phyloP scores from a whole-genome alignment of 2,113 vertebrate species.

The Phylloscopus whistleri region DNA sequence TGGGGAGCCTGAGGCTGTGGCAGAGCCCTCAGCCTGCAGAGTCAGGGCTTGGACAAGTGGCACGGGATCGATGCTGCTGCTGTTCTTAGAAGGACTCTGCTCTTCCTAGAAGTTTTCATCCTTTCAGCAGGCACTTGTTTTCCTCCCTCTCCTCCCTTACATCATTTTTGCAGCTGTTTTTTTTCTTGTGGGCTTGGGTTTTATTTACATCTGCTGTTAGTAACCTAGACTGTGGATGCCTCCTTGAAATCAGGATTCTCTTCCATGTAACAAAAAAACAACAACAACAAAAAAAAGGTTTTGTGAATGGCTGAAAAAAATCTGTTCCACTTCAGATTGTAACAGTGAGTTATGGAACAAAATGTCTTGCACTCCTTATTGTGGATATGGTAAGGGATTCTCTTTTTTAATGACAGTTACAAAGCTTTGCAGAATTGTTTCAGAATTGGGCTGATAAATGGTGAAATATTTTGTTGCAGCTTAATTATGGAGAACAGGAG shows the following conservation, averaged over 20 bases:
- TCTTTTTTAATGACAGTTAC: neutral
- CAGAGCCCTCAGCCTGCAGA: neutral
- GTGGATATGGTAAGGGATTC: neutral
- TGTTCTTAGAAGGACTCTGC: slow-evolving; percentile 7
- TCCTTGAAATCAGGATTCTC: neutral
- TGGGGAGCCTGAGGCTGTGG: neutral
- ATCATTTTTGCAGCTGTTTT: neutral
- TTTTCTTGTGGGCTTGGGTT: neutral
- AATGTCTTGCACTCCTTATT: neutral
- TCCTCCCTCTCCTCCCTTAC: neutral
- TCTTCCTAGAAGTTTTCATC: slow-evolving; percentile 17
- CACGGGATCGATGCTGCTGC: neutral
- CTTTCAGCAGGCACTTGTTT: neutral
- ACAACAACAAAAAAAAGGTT: neutral
- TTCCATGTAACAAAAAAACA: neutral
- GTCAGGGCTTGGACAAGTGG: neutral
- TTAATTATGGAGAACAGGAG: neutral
- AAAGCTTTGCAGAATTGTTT: neutral
- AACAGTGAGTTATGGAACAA: neutral
- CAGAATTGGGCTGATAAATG: neutral
- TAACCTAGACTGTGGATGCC: neutral
- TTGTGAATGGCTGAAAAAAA: neutral
- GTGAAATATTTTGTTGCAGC: neutral
- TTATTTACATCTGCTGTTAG: neutral
- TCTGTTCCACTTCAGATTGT: neutral